Conservation (phyloP, 2,888 invertebrate genomes). For the Ceraclea dissimilis region DNA sequence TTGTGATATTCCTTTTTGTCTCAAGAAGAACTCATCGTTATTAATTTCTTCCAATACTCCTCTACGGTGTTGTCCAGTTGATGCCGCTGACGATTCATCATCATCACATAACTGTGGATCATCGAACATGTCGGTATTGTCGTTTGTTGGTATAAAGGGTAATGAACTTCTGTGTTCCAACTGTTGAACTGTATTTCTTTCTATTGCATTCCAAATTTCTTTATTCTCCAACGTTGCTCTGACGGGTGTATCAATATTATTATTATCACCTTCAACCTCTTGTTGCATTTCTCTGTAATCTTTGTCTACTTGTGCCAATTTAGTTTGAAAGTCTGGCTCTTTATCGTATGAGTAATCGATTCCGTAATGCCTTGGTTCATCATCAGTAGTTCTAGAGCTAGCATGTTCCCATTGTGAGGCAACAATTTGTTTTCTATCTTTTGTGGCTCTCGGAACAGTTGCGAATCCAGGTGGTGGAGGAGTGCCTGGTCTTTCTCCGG, state of each 20-base stretch:
- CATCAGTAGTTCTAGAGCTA: conserved; percentile 45
- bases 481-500: conserved; percentile 50
- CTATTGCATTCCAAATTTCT: conserved; percentile 25
- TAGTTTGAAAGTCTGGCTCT: conserved; percentile 32
- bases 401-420: conserved; percentile 21
- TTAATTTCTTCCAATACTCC: conserved; percentile 79
- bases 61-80: conserved; percentile 45
- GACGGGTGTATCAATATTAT: conserved; percentile 34
- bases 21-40: conserved; percentile 79
- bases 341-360: conserved; percentile 20
- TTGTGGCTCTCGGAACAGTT: conserved; percentile 49
- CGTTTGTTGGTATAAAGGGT: conserved; percentile 35
- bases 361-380: conserved; percentile 37
- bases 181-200: conserved; percentile 20
- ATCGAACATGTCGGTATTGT: conserved; percentile 6
- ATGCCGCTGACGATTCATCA: conserved; percentile 54
- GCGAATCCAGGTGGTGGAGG: conserved; percentile 59
- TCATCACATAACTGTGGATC: conserved; percentile 33
- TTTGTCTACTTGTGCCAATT: conserved; percentile 36
- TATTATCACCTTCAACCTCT: conserved; percentile 47
- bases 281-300: conserved; percentile 52
- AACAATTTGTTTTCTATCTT: conserved; percentile 20
- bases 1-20: conserved; percentile 74
- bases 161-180: conserved; percentile 32
- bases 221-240: conserved; percentile 32